A percentile compares a stretch with the other conserved stretches of the same genome.
Conservation (phyloP, 2,888 invertebrate species). For the Colletes collaris region DNA sequence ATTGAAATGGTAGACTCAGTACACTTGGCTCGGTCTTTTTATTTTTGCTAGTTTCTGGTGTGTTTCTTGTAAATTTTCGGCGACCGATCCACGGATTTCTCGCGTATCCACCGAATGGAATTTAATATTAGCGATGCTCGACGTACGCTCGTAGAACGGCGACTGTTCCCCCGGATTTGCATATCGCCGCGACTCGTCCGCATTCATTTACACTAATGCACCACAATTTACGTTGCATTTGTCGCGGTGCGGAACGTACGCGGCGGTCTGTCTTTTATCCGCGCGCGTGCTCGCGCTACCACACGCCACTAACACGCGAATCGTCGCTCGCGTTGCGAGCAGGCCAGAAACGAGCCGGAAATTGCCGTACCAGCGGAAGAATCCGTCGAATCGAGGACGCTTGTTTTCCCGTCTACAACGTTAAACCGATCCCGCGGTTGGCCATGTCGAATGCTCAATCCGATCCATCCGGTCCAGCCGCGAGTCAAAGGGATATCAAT, state of each 20-base stretch:
- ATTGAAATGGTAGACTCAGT: too few relatives aligned
- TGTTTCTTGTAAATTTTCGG: not conserved
- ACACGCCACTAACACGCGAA: slow-evolving; percentile 11
- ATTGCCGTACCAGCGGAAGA: slow-evolving; percentile 65
- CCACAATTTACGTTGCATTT: slow-evolving; percentile 76
- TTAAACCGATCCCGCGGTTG: slow-evolving; percentile 55
- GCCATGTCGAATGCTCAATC: slow-evolving; percentile 62
- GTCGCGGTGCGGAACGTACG: slow-evolving; percentile 67
- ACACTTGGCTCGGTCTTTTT: not conserved
- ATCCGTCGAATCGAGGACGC: slow-evolving; percentile 66
- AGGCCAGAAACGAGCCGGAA: slow-evolving; percentile 60
- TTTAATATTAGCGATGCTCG: slow-evolving; percentile 56
- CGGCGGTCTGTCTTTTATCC: slow-evolving; percentile 68
- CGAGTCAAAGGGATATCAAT: slow-evolving; percentile 54
- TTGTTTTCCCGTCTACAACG: slow-evolving; percentile 64
- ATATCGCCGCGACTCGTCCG: slow-evolving; percentile 71
- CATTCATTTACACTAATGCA: slow-evolving; percentile 78
- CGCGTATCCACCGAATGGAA: slow-evolving; percentile 56
- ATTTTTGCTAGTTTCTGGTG: not conserved
- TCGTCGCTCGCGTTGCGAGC: slow-evolving; percentile 28
- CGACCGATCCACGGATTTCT: not conserved
- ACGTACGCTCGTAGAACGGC: slow-evolving; percentile 8
- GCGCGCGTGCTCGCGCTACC: not conserved
- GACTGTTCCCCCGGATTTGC: slow-evolving; percentile 57
- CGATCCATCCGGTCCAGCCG: slow-evolving; percentile 60